phyloP scores from a whole-genome alignment of 2,797 vertebrate genomes.

The Rachycentron canadum region DNA sequence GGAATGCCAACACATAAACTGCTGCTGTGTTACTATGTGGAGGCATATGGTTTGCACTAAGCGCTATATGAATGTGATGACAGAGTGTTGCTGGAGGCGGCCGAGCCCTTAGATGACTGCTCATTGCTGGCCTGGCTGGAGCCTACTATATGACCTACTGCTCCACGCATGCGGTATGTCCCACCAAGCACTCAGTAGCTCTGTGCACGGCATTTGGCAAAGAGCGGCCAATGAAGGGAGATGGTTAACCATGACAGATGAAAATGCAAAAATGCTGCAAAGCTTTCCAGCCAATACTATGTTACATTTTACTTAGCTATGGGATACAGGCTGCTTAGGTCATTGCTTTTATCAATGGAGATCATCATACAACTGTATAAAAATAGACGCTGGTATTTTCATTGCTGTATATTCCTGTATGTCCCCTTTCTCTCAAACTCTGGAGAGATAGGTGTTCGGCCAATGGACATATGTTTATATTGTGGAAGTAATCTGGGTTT shows the following conservation, averaged over 20 bases:
- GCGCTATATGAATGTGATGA: constrained; percentile 73
- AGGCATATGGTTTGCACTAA: constrained; percentile 77
- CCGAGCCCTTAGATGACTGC: constrained; percentile 67
- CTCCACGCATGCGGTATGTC: constrained; percentile 37
- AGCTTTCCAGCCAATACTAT: constrained; percentile 21
- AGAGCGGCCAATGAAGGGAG: constrained; percentile 20
- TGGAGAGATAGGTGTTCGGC: not conserved
- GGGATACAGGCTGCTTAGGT: constrained; percentile 2
- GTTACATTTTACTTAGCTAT: constrained; percentile 20
- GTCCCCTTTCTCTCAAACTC: constrained; percentile 6
- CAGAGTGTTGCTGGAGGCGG: constrained; percentile 72
- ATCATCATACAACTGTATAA: constrained; percentile 14
- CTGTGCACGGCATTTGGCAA: constrained; percentile 42
- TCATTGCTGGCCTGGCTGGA: constrained; percentile 61
- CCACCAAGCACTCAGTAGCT: constrained; percentile 52
- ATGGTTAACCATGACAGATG: constrained; percentile 30
- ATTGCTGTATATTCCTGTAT: constrained; percentile 1
- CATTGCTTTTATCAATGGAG: constrained; percentile 16
- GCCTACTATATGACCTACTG: constrained; percentile 51
- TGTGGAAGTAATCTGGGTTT: not conserved
- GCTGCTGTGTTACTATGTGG: constrained; percentile 70
- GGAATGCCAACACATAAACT: constrained; percentile 80
- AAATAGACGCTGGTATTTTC: constrained; percentile 13
- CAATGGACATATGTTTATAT: not conserved
- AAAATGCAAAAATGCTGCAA: constrained; percentile 12